Base-by-base conservation (phyloP, 1,140 invertebrate species). In the Probaryconus sp. region DNA sequence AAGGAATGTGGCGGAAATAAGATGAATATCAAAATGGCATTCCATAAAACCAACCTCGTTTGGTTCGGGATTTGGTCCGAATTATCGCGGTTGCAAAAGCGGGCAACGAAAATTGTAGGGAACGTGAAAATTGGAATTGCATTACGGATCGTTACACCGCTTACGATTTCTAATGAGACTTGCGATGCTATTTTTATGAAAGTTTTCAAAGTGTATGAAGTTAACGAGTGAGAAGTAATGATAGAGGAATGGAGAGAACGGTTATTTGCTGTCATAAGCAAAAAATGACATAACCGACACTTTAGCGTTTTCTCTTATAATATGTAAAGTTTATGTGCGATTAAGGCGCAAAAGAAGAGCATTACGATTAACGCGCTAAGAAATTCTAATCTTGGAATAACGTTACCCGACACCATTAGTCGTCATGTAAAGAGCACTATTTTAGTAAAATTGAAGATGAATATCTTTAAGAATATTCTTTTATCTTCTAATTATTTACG, bases 1-100 rank as follows among this genome's bases (percentile, higher is more conserved):
- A 65, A 37, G 69, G 69, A 73, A 73, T 73, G 60, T 33, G 38
- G 38, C 53, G 61, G 45, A 67, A 81, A 80, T 72, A 77, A 69
- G 58, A 51, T 56, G 60, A 50, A 11, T 1, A 30, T 42, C 13
- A 35, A 47, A 56, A 18, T 51, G 30, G 48, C 35, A 13, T 55
- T 45, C 16, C 28, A 1, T 1, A 30, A n/a, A n/a, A 13, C 37
- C 6, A 13, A 10, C 1, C 1, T 5, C 9, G 7, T 7, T 18
- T 4, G 21, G 17, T 9, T 40, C 21, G 48, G 35, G 21, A 45
- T 60, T 26, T 40, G 42, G 4, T 43, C 18, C 16, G 9, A 13
- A 42, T n/a, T n/a, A n/a, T 40, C 17, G 35, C n/a, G 38, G 37
- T 7, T 1, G 14, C 17, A 18, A 20, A 40, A 20, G 21, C 10